These are phyloP conservation scores for Pangasius sanitwongsei DNA, from an alignment of 2,797 vertebrate genomes.

Conservation along the genomic window DNA sequence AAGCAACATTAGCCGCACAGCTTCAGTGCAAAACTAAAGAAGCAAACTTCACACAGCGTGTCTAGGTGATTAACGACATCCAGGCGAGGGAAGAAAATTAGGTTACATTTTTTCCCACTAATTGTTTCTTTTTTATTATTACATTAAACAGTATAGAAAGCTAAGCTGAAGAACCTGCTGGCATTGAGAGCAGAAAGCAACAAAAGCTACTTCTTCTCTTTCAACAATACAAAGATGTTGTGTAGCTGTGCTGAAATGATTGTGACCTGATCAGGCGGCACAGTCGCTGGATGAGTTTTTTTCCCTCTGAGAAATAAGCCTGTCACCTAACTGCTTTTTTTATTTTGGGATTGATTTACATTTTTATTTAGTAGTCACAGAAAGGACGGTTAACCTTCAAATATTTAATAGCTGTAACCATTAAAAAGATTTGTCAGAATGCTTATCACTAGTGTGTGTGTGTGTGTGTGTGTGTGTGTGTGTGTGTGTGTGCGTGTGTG, in stretches of 20 bases:
- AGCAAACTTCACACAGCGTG: not conserved
- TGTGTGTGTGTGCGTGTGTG: constrained; percentile 25
- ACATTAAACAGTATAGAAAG: not conserved
- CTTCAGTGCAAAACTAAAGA: not conserved
- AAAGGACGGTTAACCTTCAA: constrained; percentile 14
- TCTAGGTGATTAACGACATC: constrained; percentile 24
- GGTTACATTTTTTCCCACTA: not conserved
- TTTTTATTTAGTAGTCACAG: constrained; percentile 9
- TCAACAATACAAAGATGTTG: not conserved
- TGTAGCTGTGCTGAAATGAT: not conserved
- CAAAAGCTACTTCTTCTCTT: not conserved
- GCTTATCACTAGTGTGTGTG: not conserved
- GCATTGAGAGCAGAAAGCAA: not conserved
- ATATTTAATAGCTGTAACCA: constrained; percentile 18
- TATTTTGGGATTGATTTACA: not conserved
- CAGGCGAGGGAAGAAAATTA: not conserved
- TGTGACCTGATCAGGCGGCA: not conserved
- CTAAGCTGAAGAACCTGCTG: not conserved
- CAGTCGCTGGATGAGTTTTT: not conserved
- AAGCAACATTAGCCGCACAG: constrained; percentile 1
- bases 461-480: constrained; percentile 5
- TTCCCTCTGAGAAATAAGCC: constrained; percentile 5
- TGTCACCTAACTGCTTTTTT: not conserved
- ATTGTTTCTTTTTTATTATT: constrained; percentile 4
- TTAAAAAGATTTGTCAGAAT: constrained; percentile 23